phyloP scores from a whole-genome alignment of 2,113 vertebrate species.

The Okapia johnstoni region DNA sequence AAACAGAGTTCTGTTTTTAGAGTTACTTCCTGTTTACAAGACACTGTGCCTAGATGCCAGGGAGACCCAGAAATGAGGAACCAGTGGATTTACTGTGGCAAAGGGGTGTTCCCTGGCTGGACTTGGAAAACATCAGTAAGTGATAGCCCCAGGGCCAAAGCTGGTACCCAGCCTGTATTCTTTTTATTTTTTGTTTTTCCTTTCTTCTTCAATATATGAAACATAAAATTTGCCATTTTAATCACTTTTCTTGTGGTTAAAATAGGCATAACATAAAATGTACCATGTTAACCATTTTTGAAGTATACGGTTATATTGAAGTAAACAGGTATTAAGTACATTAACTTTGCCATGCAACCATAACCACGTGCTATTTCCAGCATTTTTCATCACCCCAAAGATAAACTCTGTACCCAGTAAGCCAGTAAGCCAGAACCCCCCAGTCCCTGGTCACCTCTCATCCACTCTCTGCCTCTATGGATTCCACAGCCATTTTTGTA shows the following conservation, averaged over 20 bases:
- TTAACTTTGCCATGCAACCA: rapidly evolving
- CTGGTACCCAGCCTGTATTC: not conserved
- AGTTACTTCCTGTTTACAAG: too few species aligned
- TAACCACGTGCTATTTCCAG: not conserved
- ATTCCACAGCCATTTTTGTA: not conserved
- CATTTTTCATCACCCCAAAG: not conserved
- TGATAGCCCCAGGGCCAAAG: not conserved
- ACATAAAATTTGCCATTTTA: not conserved
- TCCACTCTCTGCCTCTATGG: not conserved
- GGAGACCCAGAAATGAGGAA: not conserved
- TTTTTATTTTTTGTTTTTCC: not conserved
- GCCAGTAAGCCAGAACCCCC: not conserved
- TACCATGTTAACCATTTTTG: not conserved
- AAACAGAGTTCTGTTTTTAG: not conserved
- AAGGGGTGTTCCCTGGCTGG: rapidly evolving
- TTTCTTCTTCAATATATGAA: not conserved
- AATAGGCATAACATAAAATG: not conserved
- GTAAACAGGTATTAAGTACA: not conserved
- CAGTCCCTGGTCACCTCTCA: not conserved
- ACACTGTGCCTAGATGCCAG: not conserved
- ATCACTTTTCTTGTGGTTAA: not conserved
- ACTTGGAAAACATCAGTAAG: rapidly evolving
- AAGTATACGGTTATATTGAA: not conserved
- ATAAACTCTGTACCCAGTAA: not conserved
- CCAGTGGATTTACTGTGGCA: not conserved